A percentile compares a stretch with the other conserved stretches of the same genome.
Conservation (phyloP, 2,888 invertebrate species). For the Atherix ibis region DNA sequence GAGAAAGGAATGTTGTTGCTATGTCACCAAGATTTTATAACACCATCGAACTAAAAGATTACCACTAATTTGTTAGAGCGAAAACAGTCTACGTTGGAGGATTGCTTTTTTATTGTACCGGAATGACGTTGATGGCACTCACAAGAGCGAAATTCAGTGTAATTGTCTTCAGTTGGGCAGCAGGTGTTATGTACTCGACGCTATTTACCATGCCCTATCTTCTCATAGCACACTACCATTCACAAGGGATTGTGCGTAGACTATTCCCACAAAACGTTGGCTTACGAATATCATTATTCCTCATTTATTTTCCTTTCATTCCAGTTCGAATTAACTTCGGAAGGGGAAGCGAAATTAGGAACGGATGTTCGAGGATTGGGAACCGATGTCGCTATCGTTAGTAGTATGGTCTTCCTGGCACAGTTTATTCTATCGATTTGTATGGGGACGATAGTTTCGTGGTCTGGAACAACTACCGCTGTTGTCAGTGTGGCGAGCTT, state of each 20-base stretch:
- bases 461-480: slow-evolving; percentile 71
- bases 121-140: slow-evolving; percentile 75
- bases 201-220: slow-evolving; percentile 95
- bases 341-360: slow-evolving; percentile 39
- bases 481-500: slow-evolving; percentile 75
- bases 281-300: neutral
- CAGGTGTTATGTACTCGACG: slow-evolving; percentile 94
- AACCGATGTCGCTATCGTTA: slow-evolving; percentile 87
- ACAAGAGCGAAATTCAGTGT: slow-evolving; percentile 63
- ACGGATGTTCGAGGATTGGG: slow-evolving; percentile 73
- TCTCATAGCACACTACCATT: slow-evolving; percentile 85
- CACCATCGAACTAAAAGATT: slow-evolving; percentile 21
- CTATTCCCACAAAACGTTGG: neutral
- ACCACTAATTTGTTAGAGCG: slow-evolving; percentile 66
- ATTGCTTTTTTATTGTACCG: slow-evolving; percentile 70
- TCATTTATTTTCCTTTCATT: slow-evolving; percentile 14
- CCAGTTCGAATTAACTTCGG: slow-evolving; percentile 43
- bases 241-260: slow-evolving; percentile 62
- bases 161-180: slow-evolving; percentile 79
- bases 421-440: slow-evolving; percentile 80
- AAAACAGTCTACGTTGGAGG: slow-evolving; percentile 78
- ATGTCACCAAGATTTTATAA: no score
- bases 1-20: slow-evolving; percentile 11
- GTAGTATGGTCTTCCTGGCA: slow-evolving; percentile 90
- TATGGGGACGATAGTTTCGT: slow-evolving; percentile 69